Percentiles rank a stretch among this genome's conserved stretches.
Evolutionary conservation across 2,113 vertebrate species (phyloP).

Genomic region (Calyptomena viridis): DNA sequence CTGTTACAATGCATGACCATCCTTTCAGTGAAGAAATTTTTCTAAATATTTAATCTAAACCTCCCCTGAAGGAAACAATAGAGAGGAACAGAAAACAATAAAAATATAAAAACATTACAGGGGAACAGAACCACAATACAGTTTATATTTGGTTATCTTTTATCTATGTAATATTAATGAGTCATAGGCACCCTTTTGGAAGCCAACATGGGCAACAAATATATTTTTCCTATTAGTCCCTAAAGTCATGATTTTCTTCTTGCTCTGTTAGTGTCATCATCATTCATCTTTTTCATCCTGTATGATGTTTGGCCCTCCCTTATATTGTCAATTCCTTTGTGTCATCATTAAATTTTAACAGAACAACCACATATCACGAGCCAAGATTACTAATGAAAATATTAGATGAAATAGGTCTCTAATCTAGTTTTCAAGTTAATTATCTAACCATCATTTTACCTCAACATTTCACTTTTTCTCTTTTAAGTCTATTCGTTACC

Average conservation of each 20-base stretch:
- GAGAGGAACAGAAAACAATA: neutral
- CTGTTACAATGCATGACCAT: neutral
- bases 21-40: neutral
- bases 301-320: neutral
- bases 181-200: neutral
- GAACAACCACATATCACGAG: neutral
- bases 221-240: neutral
- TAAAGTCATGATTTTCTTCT: neutral
- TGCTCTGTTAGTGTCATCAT: neutral
- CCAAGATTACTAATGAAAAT: neutral
- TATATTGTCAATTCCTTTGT: neutral
- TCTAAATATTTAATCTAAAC: neutral
- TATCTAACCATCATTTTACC: neutral
- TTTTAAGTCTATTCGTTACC: neutral
- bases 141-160: neutral
- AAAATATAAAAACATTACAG: neutral
- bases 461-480: neutral
- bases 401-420: neutral
- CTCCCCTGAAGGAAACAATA: neutral
- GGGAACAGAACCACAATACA: neutral
- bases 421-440: neutral
- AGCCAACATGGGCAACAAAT: neutral
- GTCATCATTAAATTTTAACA: neutral
- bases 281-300: neutral
- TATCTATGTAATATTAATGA: neutral